Conservation (phyloP, 2,113 vertebrate species). For the Campylorhamphus procurvoides region DNA sequence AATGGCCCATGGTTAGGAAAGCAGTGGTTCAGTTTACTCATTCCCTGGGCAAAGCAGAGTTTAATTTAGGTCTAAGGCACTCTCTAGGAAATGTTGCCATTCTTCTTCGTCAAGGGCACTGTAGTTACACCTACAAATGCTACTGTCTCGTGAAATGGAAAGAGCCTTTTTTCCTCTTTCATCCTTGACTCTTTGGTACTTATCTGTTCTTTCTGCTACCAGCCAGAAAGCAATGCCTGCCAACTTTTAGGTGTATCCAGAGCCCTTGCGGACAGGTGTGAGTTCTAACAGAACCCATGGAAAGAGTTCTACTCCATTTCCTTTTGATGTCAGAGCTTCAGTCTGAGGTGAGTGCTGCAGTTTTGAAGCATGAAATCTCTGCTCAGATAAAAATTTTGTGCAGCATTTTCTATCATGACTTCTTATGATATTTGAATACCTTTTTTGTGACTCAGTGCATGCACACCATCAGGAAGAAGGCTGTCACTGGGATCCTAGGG, state of each 20-base stretch:
- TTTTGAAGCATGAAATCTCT: background rate
- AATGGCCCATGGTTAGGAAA: background rate
- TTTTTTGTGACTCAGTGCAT: background rate
- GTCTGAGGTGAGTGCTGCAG: background rate
- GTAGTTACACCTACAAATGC: conserved; percentile 31
- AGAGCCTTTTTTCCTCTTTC: background rate
- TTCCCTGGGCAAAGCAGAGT: background rate
- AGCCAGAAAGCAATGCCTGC: background rate
- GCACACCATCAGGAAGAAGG: background rate
- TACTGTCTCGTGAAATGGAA: conserved; percentile 17
- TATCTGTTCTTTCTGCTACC: background rate
- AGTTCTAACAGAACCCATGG: background rate
- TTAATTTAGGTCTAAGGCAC: conserved; percentile 22
- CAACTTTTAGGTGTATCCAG: background rate
- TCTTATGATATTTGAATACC: background rate
- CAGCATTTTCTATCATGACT: background rate
- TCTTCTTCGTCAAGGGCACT: conserved; percentile 51
- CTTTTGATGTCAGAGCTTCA: background rate
- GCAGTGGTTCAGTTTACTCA: conserved; percentile 27
- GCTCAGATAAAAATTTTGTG: background rate
- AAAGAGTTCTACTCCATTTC: background rate
- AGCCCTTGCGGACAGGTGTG: background rate
- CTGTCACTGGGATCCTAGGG: background rate
- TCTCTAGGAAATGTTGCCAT: conserved; percentile 17
- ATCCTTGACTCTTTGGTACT: background rate